phyloP scores from a whole-genome alignment of 2,113 vertebrate genomes.

The Scartelaos histophorus region DNA sequence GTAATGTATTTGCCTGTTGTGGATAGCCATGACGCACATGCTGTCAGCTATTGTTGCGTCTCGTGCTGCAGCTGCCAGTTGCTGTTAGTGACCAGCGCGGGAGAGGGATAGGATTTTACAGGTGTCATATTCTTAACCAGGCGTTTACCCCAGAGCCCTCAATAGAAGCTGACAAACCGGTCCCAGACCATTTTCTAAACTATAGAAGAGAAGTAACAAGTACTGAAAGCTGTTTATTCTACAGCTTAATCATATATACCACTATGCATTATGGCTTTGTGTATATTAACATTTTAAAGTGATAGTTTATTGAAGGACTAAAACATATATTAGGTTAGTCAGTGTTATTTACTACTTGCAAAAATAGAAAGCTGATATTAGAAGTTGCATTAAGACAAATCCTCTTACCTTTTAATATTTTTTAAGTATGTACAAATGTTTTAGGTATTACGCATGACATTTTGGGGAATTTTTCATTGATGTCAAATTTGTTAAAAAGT shows the following conservation, averaged over 20 bases:
- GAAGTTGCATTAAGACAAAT: not conserved
- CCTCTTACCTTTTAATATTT: not conserved
- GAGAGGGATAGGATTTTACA: constrained; percentile 54
- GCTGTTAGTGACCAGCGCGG: constrained; percentile 37
- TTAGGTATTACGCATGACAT: constrained; percentile 28
- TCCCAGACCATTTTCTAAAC: not conserved
- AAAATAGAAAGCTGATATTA: too few species aligned
- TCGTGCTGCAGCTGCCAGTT: constrained; percentile 54
- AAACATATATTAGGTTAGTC: not conserved
- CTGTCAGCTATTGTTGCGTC: constrained; percentile 63
- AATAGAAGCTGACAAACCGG: constrained; percentile 6
- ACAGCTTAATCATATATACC: constrained; percentile 1
- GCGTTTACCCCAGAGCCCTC: constrained; percentile 1
- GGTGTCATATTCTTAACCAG: constrained; percentile 42
- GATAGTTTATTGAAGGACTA: not conserved
- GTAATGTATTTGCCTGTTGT: constrained; percentile 40
- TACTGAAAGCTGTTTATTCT: not conserved
- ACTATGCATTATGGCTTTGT: not conserved
- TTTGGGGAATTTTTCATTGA: not conserved
- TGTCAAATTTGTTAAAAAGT: constrained; percentile 39
- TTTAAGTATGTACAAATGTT: too few species aligned
- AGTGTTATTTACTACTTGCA: not conserved
- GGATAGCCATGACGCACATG: constrained; percentile 55
- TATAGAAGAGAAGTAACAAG: not conserved
- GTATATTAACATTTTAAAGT: not conserved